A percentile compares a stretch with the other conserved stretches of the same genome.
Conservation (phyloP, 2,797 vertebrate species). For the Megalops cyprinoides region DNA sequence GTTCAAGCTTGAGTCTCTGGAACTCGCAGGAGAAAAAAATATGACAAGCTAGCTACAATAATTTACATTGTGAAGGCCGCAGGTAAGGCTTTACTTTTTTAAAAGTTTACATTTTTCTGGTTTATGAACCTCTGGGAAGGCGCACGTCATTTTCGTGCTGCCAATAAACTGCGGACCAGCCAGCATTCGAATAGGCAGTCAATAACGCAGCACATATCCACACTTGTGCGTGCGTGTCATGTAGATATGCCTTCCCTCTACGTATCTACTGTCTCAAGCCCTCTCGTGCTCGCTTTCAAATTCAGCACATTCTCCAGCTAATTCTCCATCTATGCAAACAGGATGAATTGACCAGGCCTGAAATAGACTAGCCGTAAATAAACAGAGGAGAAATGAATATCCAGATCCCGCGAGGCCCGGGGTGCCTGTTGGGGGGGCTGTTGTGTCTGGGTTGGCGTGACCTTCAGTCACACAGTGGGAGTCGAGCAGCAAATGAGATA, state of each 20-base stretch:
- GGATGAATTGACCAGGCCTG: slow-evolving; percentile 12
- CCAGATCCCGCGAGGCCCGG: neutral
- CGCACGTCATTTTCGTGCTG: neutral
- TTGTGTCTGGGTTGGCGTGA: slow-evolving; percentile 43
- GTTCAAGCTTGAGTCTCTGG: neutral
- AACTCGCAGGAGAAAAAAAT: neutral
- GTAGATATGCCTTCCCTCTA: too few relatives aligned
- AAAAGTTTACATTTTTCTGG: neutral
- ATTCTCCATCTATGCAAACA: neutral
- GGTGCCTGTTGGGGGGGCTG: neutral
- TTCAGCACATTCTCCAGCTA: neutral
- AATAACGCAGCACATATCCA: too few relatives aligned
- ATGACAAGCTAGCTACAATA: neutral
- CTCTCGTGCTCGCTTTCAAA: neutral
- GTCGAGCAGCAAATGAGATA: slow-evolving; percentile 32
- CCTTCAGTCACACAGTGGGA: slow-evolving; percentile 51
- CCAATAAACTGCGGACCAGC: too few relatives aligned
- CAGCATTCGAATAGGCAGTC: too few relatives aligned
- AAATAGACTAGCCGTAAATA: slow-evolving; percentile 3
- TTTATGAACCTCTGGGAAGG: neutral
- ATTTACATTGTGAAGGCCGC: neutral
- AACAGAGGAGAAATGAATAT: slow-evolving; percentile 12
- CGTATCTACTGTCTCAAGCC: neutral
- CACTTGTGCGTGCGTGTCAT: too few relatives aligned
- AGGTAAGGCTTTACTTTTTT: neutral